Base-by-base conservation (phyloP, 1,140 invertebrate species). In the Leptinotarsa defecta region DNA sequence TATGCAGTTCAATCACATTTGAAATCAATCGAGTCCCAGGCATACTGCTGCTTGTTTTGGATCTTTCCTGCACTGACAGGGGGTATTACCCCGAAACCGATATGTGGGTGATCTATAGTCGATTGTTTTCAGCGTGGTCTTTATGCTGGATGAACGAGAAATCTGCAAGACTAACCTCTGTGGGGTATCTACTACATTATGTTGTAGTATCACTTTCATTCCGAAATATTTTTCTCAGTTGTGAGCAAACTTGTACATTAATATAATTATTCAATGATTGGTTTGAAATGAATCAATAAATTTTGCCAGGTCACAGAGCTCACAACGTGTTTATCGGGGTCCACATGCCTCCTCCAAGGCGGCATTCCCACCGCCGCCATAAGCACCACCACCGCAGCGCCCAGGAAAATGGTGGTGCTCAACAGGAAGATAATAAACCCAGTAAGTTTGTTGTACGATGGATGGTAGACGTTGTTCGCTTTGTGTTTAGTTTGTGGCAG, bases 271-370 rank as follows among this genome's bases (percentile, higher is more conserved):
- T 43, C 4, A 8, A 68, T 20, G n/a, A 43, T 20, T 43, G 2
- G 3, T n/a, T 19, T 8, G 61, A 24, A 24, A 20, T 24, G 17
- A 22, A 68, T 68, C 1, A 68, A 20, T 13, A 57, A 3, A 48
- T 24, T 27, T 67, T 22, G 24, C 85, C 85, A 86, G 95, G 94
- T 86, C 95, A 96, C 86, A 90, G 94, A 79, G 94, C 93, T 73
- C 94, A 96, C 85, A 94, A 94, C 13, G 93, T 96, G 22, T 96
- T 95, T 85, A 93, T 96, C 80, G 94, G 95, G 5, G 93, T 96
- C 13, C 94, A 95, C 87, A 89, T 95, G 77, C 94, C 93, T 2
- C 90, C 91, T 4, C 90, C 91, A 81, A 89, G 93, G 78, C 89
- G 92, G 74, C 93, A 94, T 81, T 90, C 90, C 3, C 91, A 92